Base-by-base conservation (phyloP, 2,797 vertebrate species). In the Argya squamiceps region DNA sequence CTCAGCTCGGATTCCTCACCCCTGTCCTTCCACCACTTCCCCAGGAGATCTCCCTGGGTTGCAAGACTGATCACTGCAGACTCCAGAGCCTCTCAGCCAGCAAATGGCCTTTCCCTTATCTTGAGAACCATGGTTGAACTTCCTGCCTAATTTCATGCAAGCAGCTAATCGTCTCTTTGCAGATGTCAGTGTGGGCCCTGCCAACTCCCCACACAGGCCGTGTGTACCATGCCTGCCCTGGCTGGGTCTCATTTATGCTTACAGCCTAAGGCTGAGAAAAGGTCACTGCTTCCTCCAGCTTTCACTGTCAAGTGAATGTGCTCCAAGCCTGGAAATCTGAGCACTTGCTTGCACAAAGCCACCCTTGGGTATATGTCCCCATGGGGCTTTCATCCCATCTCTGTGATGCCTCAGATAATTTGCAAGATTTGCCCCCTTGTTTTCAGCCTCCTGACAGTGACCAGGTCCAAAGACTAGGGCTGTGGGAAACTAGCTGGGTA, bases 1-100 rank as follows among this genome's bases (percentile, higher is more conserved):
- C 1, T 1, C 10, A 30, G 7, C 49, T 11, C 0, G 0, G 12
- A 8, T 14, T 15, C 32, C 34, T 80, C 24, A 12, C 11, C 52
- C 34, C 50, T 53, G 43, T 58, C 71, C n/a, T 92, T 75, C 34
- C 32, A 19, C 17, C 0, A 0, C 9, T 46, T 88, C 59, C 43
- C 24, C 37, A 55, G 46, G 58, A 49, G 26, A 39, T 67, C 47
- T 63, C 15, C n/a, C 12, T 4, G 14, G 32, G 22, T 11, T 83
- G 37, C 37, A 71, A 29, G 46, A 7, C n/a, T 52, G 26, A 16
- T 64, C 1, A 1, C 41, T 85, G 68, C 37, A 55, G n/a, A 21
- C 43, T 88, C 53, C 65, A 49, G 69, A 92, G 69, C 59, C 44
- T 13, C 1, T 41, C 79, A 79, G 41, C 27, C 89, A 59, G 29